Conservation (phyloP, 2,888 invertebrate species). For the Machimus rusticus region DNA sequence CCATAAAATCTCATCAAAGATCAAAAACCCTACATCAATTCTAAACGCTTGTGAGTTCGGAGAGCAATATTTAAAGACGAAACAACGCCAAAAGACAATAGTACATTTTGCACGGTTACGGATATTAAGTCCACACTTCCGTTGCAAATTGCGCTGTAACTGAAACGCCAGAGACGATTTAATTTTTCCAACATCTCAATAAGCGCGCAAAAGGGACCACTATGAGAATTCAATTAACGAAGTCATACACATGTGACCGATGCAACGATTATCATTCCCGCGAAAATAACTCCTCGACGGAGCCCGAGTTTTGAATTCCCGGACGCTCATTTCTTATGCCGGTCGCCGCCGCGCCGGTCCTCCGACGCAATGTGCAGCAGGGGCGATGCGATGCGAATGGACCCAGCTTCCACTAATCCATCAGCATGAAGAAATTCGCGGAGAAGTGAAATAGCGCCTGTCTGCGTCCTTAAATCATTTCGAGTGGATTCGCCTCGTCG, state of each 20-base stretch:
- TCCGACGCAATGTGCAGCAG: neutral
- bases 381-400: neutral
- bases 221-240: slow-evolving; percentile 34
- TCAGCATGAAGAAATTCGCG: neutral
- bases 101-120: neutral
- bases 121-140: slow-evolving; percentile 17
- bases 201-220: slow-evolving; percentile 9
- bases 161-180: slow-evolving; percentile 12
- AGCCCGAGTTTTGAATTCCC: neutral
- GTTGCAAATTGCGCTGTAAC: slow-evolving; percentile 33
- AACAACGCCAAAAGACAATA: neutral
- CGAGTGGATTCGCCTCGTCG: neutral
- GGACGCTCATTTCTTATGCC: neutral
- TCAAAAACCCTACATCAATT: neutral
- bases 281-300: slow-evolving; percentile 19
- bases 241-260: slow-evolving; percentile 41
- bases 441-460: neutral
- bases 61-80: neutral
- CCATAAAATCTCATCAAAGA: neutral
- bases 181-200: slow-evolving; percentile 24
- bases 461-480: slow-evolving; percentile 20
- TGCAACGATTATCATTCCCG: slow-evolving; percentile 35
- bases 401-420: neutral
- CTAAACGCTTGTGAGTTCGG: neutral
- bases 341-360: neutral